Conservation (phyloP, 2,113 vertebrate species). For the Cephalopterus ornatus region DNA sequence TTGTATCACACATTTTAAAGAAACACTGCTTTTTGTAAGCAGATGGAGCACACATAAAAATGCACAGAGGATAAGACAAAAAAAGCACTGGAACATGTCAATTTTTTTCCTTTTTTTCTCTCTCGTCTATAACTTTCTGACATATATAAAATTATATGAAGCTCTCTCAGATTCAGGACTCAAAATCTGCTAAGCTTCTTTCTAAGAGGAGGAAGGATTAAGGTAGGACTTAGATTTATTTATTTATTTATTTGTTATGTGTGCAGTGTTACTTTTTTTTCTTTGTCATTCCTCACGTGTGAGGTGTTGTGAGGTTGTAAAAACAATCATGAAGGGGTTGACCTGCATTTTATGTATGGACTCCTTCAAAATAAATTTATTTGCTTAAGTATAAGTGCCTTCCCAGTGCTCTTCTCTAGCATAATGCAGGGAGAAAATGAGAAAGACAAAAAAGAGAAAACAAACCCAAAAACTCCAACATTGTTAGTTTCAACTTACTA, state of each 20-base stretch:
- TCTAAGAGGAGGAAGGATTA: neutral
- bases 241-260: neutral
- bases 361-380: neutral
- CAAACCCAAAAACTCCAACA: accelerated
- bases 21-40: neutral
- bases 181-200: neutral
- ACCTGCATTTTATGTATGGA: neutral
- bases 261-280: too few relatives aligned
- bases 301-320: neutral
- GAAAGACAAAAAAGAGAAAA: neutral
- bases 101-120: accelerated
- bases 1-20: neutral
- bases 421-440: neutral
- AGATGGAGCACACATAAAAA: neutral
- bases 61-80: neutral
- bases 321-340: neutral
- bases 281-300: neutral
- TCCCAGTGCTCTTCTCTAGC: neutral
- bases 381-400: neutral
- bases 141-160: neutral
- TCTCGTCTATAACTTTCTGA: neutral
- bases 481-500: neutral
- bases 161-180: neutral
- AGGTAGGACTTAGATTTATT: neutral
- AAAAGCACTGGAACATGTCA: neutral